Evolutionary conservation across 2,113 vertebrate genomes (phyloP), one percentile per base, ranked within the genome.

Genomic region (Saccopteryx bilineata): DNA sequence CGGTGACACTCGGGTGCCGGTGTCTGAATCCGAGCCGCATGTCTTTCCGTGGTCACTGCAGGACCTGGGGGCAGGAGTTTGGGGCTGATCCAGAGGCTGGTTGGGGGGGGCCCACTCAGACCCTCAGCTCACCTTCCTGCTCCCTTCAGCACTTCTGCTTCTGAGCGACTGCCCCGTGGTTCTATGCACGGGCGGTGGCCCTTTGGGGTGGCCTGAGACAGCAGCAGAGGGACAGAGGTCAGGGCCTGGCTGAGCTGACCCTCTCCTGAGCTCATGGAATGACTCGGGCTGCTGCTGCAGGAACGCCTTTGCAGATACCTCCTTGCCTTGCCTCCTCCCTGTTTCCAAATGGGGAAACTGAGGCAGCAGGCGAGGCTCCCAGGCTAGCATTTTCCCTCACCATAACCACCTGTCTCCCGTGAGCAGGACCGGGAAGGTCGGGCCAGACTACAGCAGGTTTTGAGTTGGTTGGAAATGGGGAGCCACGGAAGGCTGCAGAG

Each of bases 1-100:
- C 39, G 39, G 39, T 39, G 39, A 12, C 17, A 7, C 1, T 14
- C 11, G 17, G 10, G 31, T 31, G 9, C 0, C 0, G 15, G 0
- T 79, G 48, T 3, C 48, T 46, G 28, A 2, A 17, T 63, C 48
- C 54, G 12, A 68, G 13, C 9, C 31, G 5, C 2, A 0, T 5
- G 33, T 39, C 81, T 69, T 9, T 50, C 46, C 54, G 18, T 8
- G 31, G 58, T 50, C 48, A 1, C 8, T 0, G 24, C 11, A 9
- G 39, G 39, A 39, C 39, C 39, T 39, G 39, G 39, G 39, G 39
- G 39, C 39, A 39, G 39, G 39, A 39, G 39, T 39, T 39, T 39
- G 7, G 3, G 7, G 5, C 68, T 13, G 21, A 7, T n/a, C 23
- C 15, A 3, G 15, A 66, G 31, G 26, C 50, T 46, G 54, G 15